Evolutionary conservation across 1,140 invertebrate genomes (phyloP).

Genomic region (Aphelenchoides avenae): DNA sequence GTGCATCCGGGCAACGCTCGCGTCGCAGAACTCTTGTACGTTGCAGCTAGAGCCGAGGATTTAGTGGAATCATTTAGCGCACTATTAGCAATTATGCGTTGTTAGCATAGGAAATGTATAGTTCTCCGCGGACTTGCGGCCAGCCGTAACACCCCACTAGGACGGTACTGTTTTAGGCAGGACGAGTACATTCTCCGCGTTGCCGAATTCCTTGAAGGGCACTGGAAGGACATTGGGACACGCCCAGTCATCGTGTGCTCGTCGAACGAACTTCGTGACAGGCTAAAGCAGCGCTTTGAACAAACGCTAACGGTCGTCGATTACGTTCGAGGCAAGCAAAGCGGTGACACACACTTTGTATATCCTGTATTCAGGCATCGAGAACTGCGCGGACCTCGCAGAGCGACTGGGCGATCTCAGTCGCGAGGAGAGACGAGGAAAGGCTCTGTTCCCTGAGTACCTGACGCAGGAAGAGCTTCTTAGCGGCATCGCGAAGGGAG

Average conservation of each 20-base stretch:
- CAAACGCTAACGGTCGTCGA: constrained; percentile 30
- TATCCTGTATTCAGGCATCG: constrained; percentile 25
- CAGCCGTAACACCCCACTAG: too few species aligned
- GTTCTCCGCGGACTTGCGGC: too few species aligned
- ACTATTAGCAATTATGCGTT: too few species aligned
- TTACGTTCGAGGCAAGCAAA: constrained; percentile 35
- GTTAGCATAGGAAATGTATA: too few species aligned
- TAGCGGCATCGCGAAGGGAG: constrained; percentile 32
- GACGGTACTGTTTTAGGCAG: constrained; percentile 42
- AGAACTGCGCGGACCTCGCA: constrained; percentile 5
- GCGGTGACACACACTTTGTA: not conserved
- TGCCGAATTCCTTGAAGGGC: constrained; percentile 31
- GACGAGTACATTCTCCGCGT: constrained; percentile 18
- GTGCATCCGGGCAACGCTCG: constrained; percentile 14
- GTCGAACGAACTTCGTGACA: constrained; percentile 18
- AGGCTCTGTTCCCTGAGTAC: constrained; percentile 35
- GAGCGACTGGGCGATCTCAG: constrained; percentile 29
- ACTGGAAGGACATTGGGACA: constrained; percentile 24
- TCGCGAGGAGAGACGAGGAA: constrained; percentile 26
- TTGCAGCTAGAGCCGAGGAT: constrained; percentile 8
- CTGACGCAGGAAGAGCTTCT: constrained; percentile 34
- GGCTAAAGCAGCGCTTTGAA: constrained; percentile 12
- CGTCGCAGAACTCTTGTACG: constrained; percentile 23
- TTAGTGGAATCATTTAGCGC: constrained; percentile 12
- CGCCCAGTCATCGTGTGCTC: constrained; percentile 34